These are phyloP conservation scores for Pollenia labialis DNA, from an alignment of 2,888 invertebrate species.

Conservation along the genomic window DNA sequence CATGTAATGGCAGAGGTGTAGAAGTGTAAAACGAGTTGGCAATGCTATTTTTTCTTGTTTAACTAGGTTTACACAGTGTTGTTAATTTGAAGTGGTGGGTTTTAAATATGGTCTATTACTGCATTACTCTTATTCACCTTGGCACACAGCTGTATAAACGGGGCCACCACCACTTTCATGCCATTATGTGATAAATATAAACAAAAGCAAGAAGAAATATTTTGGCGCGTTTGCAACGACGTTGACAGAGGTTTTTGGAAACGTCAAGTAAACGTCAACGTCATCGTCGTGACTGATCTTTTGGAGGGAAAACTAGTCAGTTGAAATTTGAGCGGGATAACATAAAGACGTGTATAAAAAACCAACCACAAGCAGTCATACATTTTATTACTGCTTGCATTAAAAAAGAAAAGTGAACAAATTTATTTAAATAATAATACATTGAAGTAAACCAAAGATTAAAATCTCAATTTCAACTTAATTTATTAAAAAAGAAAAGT, in stretches of 20 bases:
- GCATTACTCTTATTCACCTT: slow-evolving; percentile 40
- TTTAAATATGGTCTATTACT: neutral
- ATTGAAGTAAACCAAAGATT: neutral
- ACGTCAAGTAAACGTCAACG: slow-evolving; percentile 70
- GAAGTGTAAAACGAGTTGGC: neutral
- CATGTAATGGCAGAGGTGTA: neutral
- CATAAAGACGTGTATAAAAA: slow-evolving; percentile 77
- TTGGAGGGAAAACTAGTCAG: slow-evolving; percentile 83
- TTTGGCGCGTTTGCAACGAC: slow-evolving; percentile 73
- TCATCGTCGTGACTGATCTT: slow-evolving; percentile 74
- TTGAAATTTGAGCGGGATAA: slow-evolving; percentile 80
- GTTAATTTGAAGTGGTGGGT: slow-evolving; percentile 2
- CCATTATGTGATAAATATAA: slow-evolving; percentile 53
- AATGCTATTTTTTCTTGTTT: slow-evolving; percentile 1
- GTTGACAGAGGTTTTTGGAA: slow-evolving; percentile 60
- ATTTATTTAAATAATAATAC: slow-evolving; percentile 10
- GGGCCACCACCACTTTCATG: slow-evolving; percentile 30
- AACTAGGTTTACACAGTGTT: slow-evolving; percentile 42
- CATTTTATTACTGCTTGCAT: slow-evolving; percentile 24
- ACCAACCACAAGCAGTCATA: neutral
- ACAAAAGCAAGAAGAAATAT: slow-evolving; percentile 63
- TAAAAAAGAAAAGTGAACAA: neutral
- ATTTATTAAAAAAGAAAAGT: slow-evolving; percentile 43
- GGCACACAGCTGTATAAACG: slow-evolving; percentile 23
- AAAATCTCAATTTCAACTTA: neutral